These are phyloP conservation scores for Clarias macrocephalus DNA, from an alignment of 2,113 vertebrate species.

Conservation along the genomic window DNA sequence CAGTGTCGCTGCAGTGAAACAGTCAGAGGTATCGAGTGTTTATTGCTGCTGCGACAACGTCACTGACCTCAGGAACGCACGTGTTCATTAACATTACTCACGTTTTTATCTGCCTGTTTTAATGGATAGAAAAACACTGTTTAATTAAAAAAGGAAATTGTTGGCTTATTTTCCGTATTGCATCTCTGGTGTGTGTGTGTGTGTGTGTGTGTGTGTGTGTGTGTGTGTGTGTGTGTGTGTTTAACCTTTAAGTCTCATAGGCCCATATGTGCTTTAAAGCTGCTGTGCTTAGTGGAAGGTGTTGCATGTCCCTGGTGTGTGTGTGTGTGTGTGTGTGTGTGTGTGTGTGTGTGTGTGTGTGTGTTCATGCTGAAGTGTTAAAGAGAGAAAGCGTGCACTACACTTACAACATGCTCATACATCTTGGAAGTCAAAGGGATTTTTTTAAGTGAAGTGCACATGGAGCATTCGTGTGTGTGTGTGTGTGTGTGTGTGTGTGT, in stretches of 20 bases:
- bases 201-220: not conserved
- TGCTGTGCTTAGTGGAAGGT: too few relatives aligned
- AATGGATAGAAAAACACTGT: not conserved
- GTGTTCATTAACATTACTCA: not conserved
- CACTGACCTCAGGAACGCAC: not conserved
- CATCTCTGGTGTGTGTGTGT: not conserved
- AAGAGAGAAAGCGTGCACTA: not conserved
- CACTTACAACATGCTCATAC: constrained; percentile 9
- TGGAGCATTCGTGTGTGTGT: not conserved
- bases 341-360: constrained; percentile 9
- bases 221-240: constrained; percentile 6
- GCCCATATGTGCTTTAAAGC: too few relatives aligned
- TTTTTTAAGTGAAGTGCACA: not conserved
- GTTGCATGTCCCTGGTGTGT: constrained; percentile 7
- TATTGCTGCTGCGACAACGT: not conserved
- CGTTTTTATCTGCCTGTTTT: too few relatives aligned
- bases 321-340: not conserved
- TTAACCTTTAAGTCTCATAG: too few relatives aligned
- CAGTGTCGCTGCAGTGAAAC: not conserved
- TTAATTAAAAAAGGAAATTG: not conserved
- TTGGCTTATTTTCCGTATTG: not conserved
- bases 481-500: not conserved
- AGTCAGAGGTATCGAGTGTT: not conserved
- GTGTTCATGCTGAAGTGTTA: not conserved
- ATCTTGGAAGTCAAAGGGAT: not conserved